Conservation (phyloP, 2,113 vertebrate genomes). For the Nerophis ophidion region DNA sequence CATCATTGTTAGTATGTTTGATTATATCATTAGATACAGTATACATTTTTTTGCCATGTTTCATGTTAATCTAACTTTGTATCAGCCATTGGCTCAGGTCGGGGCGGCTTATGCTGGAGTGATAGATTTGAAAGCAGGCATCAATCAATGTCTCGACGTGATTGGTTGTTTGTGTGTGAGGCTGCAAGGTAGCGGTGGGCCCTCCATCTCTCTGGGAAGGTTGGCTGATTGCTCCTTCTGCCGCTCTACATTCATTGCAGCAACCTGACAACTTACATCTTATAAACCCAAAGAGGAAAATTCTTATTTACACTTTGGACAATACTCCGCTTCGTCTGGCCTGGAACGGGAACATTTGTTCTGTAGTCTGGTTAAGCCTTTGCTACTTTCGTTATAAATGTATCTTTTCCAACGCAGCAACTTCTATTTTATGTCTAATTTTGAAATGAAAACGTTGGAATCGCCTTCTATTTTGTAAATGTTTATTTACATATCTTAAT, state of each 20-base stretch:
- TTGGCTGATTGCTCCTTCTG: constrained; percentile 83
- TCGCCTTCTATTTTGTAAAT: too few relatives aligned
- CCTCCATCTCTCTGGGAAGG: constrained; percentile 85
- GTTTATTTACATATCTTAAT: too few relatives aligned
- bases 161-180: constrained; percentile 91
- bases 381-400: neutral
- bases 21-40: too few relatives aligned
- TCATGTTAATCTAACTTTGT: constrained; percentile 80
- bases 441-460: too few relatives aligned
- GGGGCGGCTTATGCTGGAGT: constrained; percentile 69
- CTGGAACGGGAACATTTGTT: neutral
- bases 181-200: constrained; percentile 59
- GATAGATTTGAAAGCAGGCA: constrained; percentile 87
- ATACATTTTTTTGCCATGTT: constrained; percentile 76
- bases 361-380: neutral
- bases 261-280: constrained; percentile 72
- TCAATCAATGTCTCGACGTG: constrained; percentile 81
- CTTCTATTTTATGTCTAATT: too few relatives aligned
- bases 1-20: too few relatives aligned
- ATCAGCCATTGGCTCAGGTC: constrained; percentile 73
- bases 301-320: constrained; percentile 67
- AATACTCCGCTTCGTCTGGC: too few relatives aligned
- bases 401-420: too few relatives aligned
- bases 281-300: constrained; percentile 71
- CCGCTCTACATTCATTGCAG: constrained; percentile 74